These are phyloP conservation scores for cat (Felis catus) DNA, from an alignment of 2,113 vertebrate genomes.

Conservation along the genomic window DNA sequence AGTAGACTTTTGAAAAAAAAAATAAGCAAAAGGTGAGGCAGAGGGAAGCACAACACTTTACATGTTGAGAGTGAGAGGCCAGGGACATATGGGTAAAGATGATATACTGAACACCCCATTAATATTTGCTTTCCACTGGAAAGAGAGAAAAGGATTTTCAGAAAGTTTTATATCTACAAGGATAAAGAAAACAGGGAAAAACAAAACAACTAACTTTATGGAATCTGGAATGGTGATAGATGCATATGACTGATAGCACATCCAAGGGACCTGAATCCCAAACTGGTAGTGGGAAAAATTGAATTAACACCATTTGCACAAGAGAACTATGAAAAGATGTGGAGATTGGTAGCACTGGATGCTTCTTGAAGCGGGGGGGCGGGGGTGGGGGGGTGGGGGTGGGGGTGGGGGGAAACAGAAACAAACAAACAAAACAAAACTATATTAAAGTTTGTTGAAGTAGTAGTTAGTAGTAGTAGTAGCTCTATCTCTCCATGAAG, in stretches of 20 bases:
- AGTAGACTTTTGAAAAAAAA: not conserved
- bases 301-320: not conserved
- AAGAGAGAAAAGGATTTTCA: not conserved
- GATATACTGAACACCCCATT: not conserved
- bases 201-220: not conserved
- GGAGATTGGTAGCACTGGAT: not conserved
- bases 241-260: not conserved
- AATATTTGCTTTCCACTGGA: not conserved
- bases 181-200: not conserved
- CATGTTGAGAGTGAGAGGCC: not conserved
- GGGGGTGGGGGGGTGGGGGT: too few species aligned
- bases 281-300: not conserved
- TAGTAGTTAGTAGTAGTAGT: not conserved
- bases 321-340: not conserved
- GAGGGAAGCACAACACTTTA: not conserved
- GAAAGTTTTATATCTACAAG: not conserved
- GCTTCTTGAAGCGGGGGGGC: not conserved
- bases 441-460: not conserved
- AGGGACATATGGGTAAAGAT: not conserved
- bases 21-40: not conserved
- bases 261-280: not conserved
- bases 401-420: too few species aligned
- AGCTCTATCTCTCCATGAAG: accelerated
- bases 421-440: not conserved
- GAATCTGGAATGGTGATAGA: not conserved